A percentile compares a stretch with the other conserved stretches of the same genome.
Evolutionary conservation across 2,113 vertebrate genomes (phyloP).

Genomic region (Benitochromis conjunctus): DNA sequence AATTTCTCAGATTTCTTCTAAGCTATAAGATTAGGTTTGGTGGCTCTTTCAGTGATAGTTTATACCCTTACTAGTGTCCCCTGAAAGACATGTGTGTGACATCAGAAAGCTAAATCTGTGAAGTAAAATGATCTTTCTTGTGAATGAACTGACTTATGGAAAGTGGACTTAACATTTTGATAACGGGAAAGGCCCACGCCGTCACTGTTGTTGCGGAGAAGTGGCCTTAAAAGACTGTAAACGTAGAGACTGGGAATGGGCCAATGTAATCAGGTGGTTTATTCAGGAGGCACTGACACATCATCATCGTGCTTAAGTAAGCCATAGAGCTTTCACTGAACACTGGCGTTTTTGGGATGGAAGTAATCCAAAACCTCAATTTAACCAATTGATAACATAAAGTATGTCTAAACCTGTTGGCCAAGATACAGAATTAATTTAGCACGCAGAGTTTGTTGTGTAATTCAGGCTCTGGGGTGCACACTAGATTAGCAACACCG

Average conservation of each 20-base stretch:
- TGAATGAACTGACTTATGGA: background rate
- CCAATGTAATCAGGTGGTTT: constrained; percentile 6
- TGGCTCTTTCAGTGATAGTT: background rate
- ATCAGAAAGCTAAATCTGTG: background rate
- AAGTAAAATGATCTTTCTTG: background rate
- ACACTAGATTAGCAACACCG: background rate
- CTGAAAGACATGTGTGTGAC: background rate
- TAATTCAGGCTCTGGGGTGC: background rate
- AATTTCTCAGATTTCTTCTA: background rate
- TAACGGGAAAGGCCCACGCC: background rate
- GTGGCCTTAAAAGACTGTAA: background rate
- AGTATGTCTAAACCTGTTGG: background rate
- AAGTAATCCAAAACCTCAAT: constrained; percentile 26
- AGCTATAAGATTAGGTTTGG: background rate
- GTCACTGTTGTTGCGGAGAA: background rate
- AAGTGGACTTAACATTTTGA: background rate
- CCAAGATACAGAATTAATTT: background rate
- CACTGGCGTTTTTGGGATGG: background rate
- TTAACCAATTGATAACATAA: constrained; percentile 4
- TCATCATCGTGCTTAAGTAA: constrained; percentile 17
- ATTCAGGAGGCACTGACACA: constrained; percentile 14
- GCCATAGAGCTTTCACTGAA: constrained; percentile 14
- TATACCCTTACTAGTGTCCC: background rate
- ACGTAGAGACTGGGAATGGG: background rate
- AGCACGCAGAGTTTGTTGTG: background rate